Base-by-base conservation (phyloP, 2,113 vertebrate species). In the Ictalurus furcatus region DNA sequence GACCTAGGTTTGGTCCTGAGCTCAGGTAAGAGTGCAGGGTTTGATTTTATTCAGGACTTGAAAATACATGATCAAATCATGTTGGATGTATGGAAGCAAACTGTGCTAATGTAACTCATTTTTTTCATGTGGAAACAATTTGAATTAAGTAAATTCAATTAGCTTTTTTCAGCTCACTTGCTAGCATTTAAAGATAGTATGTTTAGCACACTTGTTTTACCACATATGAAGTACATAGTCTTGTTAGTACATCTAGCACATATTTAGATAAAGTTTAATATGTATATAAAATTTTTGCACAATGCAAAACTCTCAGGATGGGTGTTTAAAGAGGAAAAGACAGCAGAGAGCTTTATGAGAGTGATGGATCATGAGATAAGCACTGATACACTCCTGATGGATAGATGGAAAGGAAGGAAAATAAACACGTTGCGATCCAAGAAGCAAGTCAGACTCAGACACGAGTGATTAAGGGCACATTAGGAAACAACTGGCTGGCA, bases 251-350 rank as follows among this genome's bases (percentile, higher is more conserved):
- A 71, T 30, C n/a, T 14, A 30, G 21, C 65, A 16, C n/a, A 34
- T n/a, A 71, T 71, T 65, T 65, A 63, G 61, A 25, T 25, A 25
- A 9, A 25, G 61, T 65, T 56, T 56, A 44, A 5, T 44, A 44
- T 44, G 4, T 44, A 44, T 44, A 44, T 44, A 44, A 4, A 44
- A 44, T 44, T 44, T 44, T 44, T 44, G 40, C 40, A 44, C 40
- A 44, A 44, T 44, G 40, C 40, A 44, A 44, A 44, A 93, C 91
- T 91, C 92, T 91, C 89, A 92, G 90, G 73, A 88, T 91, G 89
- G 86, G 89, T 93, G 90, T 94, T 95, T 91, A 93, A 92, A 91
- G 88, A 78, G 83, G 86, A 34, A 52, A 8, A 48, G 63, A 37
- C 28, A 19, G 34, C 63, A 28, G n/a, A 37, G 34, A 92, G 82